Conservation (phyloP, 2,113 vertebrate species). For the Eptatretus burgeri region DNA sequence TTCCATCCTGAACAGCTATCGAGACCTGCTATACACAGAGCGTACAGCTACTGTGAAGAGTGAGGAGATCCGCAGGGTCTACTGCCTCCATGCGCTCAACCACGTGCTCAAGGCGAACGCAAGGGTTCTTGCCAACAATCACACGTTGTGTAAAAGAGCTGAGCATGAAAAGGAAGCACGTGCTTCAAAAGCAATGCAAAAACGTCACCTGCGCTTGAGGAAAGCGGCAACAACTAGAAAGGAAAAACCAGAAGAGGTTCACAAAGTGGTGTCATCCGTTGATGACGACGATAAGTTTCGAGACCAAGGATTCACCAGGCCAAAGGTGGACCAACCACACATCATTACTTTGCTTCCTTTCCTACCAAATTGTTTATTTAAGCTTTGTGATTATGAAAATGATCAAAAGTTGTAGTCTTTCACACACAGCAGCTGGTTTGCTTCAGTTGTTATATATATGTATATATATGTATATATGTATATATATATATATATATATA, state of each 20-base stretch:
- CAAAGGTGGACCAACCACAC: conserved; percentile 30
- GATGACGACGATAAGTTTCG: conserved; percentile 28
- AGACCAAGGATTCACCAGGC: conserved; percentile 71
- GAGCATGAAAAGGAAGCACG: not conserved
- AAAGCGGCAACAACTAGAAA: not conserved
- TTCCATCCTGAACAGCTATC: conserved; percentile 48
- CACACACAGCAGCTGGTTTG: too few species aligned
- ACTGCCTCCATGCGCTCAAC: conserved; percentile 64
- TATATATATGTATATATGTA: too few species aligned
- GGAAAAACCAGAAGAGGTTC: not conserved
- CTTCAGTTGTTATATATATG: too few species aligned
- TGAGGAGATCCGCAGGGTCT: conserved; percentile 31
- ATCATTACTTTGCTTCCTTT: too few species aligned
- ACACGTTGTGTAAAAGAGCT: conserved; percentile 19
- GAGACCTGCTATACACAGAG: conserved; percentile 47
- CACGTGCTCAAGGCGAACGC: conserved; percentile 72
- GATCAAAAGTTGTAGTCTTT: too few species aligned
- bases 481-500: too few species aligned
- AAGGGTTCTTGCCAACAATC: conserved; percentile 45
- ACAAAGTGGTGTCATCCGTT: conserved; percentile 12
- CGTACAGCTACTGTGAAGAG: conserved; percentile 26
- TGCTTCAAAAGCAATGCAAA: not conserved
- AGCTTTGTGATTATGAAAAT: not conserved
- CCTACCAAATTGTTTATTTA: not conserved
- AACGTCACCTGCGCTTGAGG: not conserved